Evolutionary conservation across 1,140 invertebrate species (phyloP), one percentile per base, ranked within the genome.

Genomic region (Aradophagus sp.): DNA sequence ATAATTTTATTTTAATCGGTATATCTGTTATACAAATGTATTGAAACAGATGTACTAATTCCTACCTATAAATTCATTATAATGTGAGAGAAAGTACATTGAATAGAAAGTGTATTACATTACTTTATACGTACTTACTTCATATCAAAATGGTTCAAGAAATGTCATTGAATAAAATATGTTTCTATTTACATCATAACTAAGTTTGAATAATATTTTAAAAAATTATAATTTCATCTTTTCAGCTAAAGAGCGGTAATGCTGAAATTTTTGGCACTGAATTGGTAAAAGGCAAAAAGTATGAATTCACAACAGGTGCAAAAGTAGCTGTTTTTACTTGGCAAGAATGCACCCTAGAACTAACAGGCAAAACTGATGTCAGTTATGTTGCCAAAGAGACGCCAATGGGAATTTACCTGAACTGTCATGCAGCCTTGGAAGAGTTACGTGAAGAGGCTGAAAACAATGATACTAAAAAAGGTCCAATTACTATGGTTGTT

Each of bases 281-380:
- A 86, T 80, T 99, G 50, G 93, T 97, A 0, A 95, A 95, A 84
- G 95, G 95, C 14, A 98, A 96, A 85, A 90, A 91, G 11, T 99
- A 99, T 84, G 91, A 91, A 67, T 99, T 99, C 80, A 88, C 89
- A 14, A 88, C 91, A 4, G 96, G 97, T 1, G 93, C 96, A 0
- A 99, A 99, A 87, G 91, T 97, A 10, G 97, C 97, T 0, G 92
- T 99, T 1, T 99, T 95, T 77, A 97, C 97, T 5, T 99, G 94
- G 90, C 95, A 99, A 81, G 96, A 96, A 2, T 98, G 96, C 80
- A 91, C 90, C 0, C 81, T 98, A 27, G 91, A 95, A 83, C 77
- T 97, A 8, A 88, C 87, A 63, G 97, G 96, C 1, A 93, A 93
- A 81, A 94, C 95, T 12, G 96, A 98, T 86, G 94, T 97, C 1